Conservation (phyloP, 2,113 vertebrate species). For the Eclectus roratus region DNA sequence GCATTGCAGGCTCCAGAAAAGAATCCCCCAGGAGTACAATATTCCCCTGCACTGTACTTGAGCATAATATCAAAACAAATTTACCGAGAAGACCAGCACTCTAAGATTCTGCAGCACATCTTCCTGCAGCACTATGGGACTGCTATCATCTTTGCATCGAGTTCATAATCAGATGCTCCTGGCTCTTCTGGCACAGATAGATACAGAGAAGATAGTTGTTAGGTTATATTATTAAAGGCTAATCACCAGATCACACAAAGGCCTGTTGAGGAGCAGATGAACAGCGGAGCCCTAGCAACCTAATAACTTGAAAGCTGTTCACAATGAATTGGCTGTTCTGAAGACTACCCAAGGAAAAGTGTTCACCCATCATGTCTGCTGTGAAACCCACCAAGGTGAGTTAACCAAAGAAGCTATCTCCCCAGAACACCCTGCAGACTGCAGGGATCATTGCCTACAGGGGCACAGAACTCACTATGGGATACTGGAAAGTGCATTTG, state of each 20-base stretch:
- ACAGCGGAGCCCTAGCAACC: background rate
- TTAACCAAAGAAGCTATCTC: background rate
- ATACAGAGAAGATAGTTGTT: background rate
- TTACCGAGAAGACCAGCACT: background rate
- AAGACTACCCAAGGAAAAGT: background rate
- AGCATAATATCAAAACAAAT: background rate
- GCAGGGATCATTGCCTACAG: background rate
- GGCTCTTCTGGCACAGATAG: background rate
- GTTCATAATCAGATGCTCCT: background rate
- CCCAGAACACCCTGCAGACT: background rate
- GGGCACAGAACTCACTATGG: background rate
- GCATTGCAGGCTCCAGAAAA: background rate
- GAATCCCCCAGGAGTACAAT: background rate
- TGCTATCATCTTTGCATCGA: background rate
- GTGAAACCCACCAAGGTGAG: background rate
- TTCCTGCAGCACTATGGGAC: background rate
- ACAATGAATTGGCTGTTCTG: background rate
- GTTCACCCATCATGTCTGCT: background rate
- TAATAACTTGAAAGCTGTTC: rapidly evolving
- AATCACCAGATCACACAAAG: background rate
- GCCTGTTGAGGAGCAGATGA: background rate
- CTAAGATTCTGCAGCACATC: background rate
- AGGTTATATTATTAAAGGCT: background rate
- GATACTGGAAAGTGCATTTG: background rate
- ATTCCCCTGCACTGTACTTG: background rate